Evolutionary conservation across 1,140 invertebrate genomes (phyloP).

Genomic region (Pseudomyrmex pallidus): DNA sequence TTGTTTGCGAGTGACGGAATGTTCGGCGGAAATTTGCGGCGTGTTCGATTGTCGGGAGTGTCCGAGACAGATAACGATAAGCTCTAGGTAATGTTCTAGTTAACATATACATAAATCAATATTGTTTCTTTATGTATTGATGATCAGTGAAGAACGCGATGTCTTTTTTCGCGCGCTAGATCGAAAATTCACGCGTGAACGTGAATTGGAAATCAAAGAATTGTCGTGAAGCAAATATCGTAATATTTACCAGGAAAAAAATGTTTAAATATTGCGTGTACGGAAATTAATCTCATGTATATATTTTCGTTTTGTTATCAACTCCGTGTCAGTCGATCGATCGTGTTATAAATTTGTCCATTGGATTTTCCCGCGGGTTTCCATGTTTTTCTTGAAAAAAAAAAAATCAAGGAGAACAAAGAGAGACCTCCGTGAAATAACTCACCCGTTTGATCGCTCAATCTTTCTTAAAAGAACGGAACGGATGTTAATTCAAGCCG

Average conservation of each 20-base stretch:
- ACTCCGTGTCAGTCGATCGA: neutral
- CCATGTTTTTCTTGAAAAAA: neutral
- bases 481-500: conserved; percentile 30
- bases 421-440: conserved; percentile 15
- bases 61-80: conserved; percentile 7
- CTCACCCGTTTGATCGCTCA: conserved; percentile 10
- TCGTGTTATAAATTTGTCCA: neutral
- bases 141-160: no score
- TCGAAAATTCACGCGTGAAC: no score
- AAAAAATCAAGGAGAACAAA: neutral
- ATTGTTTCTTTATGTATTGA: no score
- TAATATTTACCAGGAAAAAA: no score
- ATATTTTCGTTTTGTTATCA: no score
- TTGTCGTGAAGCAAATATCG: no score
- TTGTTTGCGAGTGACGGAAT: neutral
- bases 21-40: neutral
- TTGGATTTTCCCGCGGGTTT: neutral
- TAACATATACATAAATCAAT: no score
- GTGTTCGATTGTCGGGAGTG: neutral
- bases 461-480: neutral
- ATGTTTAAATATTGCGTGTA: no score
- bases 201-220: no score
- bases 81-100: neutral
- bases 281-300: no score
- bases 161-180: no score